Percentiles rank a stretch among this genome's conserved stretches.
phyloP scores from a whole-genome alignment of 2,888 invertebrate genomes.

The Apodemia zela region DNA sequence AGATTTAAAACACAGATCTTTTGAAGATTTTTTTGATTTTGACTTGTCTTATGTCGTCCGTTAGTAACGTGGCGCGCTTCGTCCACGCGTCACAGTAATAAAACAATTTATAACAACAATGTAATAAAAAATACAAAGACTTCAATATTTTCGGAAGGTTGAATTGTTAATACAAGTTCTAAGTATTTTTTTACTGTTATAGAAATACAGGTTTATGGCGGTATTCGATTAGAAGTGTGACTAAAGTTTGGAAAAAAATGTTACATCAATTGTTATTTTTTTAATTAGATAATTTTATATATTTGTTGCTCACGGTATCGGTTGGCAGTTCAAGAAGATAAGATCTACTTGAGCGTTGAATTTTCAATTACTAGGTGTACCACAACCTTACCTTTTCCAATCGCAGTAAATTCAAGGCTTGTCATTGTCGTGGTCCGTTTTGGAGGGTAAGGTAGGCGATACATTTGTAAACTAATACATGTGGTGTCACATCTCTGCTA shows the following conservation, averaged over 20 bases:
- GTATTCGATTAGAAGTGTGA: constrained; percentile 4
- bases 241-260: background rate
- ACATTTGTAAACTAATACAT: too few relatives aligned
- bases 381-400: too few relatives aligned
- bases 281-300: too few relatives aligned
- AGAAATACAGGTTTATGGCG: constrained; percentile 33
- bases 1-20: constrained; percentile 15
- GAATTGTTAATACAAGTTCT: constrained; percentile 37
- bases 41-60: constrained; percentile 16
- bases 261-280: too few relatives aligned
- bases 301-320: too few relatives aligned
- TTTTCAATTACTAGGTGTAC: too few relatives aligned
- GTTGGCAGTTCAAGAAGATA: too few relatives aligned
- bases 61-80: constrained; percentile 49
- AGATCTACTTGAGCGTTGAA: too few relatives aligned
- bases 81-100: constrained; percentile 62
- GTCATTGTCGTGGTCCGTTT: too few relatives aligned
- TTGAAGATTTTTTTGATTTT: constrained; percentile 1
- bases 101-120: constrained; percentile 57
- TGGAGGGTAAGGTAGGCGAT: too few relatives aligned
- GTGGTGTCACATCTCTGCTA: too few relatives aligned
- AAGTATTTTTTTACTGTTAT: constrained; percentile 39
- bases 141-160: constrained; percentile 63
- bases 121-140: constrained; percentile 44
- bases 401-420: too few relatives aligned